Evolutionary conservation across 92 coral and sea anemone species (phyloP).

Genomic region (Plumapathes pennacea): DNA sequence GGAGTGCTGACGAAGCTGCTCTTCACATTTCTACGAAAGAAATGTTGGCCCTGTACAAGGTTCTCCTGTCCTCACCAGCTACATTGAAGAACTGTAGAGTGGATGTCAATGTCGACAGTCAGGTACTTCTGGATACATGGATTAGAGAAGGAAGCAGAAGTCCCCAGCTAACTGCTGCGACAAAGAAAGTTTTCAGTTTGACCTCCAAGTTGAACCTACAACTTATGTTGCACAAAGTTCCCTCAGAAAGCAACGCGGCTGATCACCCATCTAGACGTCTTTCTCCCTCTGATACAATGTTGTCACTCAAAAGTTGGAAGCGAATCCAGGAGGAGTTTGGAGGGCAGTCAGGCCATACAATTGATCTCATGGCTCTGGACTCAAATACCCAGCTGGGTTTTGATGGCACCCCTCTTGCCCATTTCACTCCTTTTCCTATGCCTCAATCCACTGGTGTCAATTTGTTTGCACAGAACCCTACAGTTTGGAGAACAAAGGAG

Average conservation of each 20-base stretch:
- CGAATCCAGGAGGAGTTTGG: conserved; percentile 12
- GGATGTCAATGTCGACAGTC: conserved; percentile 9
- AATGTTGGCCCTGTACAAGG: conserved; percentile 5
- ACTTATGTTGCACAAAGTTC: conserved; percentile 6
- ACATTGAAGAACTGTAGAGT: conserved; percentile 10
- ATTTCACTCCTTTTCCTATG: conserved; percentile 27
- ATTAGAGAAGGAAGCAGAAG: no score
- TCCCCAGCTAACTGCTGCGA: no score
- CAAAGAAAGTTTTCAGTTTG: not conserved
- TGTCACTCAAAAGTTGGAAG: conserved; percentile 8
- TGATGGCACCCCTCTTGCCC: conserved; percentile 9
- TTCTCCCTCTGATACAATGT: conserved; percentile 9
- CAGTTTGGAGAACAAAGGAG: not conserved
- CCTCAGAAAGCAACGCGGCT: conserved; percentile 13
- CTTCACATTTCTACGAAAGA: conserved; percentile 14
- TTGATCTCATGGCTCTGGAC: conserved; percentile 27
- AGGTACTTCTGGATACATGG: no score
- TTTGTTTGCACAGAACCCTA: conserved; percentile 23
- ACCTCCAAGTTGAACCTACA: not conserved
- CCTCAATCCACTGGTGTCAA: conserved; percentile 18
- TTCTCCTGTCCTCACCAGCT: conserved; percentile 4
- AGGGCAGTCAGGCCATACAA: conserved; percentile 23
- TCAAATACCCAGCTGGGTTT: conserved; percentile 10
- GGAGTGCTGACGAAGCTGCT: conserved; percentile 2
- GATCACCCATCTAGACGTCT: conserved; percentile 9